A percentile compares a stretch with the other conserved stretches of the same genome.
Evolutionary conservation across 1,140 invertebrate species (phyloP).

Genomic region (Druon quercuslanigerum): DNA sequence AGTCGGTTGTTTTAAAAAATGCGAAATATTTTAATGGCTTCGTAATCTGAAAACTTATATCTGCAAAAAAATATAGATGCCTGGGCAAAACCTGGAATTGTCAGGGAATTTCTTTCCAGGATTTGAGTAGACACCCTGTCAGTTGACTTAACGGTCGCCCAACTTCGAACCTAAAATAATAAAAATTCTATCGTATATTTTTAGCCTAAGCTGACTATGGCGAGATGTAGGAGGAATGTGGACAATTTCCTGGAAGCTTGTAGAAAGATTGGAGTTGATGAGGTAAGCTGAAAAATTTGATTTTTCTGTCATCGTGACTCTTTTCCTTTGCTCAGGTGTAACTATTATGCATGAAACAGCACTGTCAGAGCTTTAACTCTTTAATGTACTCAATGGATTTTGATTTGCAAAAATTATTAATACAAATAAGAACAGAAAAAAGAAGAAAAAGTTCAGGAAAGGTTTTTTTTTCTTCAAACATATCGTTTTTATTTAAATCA

Average conservation of each 20-base stretch:
- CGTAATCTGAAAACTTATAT: too few species aligned
- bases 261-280: constrained; percentile 93
- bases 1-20: too few species aligned
- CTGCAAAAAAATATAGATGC: too few species aligned
- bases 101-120: too few species aligned
- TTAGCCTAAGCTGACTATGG: constrained; percentile 95
- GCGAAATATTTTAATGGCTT: too few species aligned
- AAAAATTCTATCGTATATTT: constrained; percentile 47
- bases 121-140: too few species aligned
- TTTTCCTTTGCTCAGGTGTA: constrained; percentile 37
- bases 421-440: background rate
- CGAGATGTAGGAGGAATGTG: constrained; percentile 94
- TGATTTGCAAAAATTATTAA: background rate
- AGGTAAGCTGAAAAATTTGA: constrained; percentile 80
- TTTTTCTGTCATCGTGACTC: constrained; percentile 40
- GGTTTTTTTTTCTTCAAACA: background rate
- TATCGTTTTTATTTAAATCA: background rate
- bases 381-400: background rate
- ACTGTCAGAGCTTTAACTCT: constrained; percentile 17
- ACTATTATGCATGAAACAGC: constrained; percentile 16
- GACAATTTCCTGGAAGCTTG: constrained; percentile 97
- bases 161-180: constrained; percentile 4
- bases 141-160: background rate
- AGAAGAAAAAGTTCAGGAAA: background rate
- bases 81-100: too few species aligned